These are phyloP conservation scores for Thomomys bottae DNA, from an alignment of 2,113 vertebrate species.

Conservation along the genomic window DNA sequence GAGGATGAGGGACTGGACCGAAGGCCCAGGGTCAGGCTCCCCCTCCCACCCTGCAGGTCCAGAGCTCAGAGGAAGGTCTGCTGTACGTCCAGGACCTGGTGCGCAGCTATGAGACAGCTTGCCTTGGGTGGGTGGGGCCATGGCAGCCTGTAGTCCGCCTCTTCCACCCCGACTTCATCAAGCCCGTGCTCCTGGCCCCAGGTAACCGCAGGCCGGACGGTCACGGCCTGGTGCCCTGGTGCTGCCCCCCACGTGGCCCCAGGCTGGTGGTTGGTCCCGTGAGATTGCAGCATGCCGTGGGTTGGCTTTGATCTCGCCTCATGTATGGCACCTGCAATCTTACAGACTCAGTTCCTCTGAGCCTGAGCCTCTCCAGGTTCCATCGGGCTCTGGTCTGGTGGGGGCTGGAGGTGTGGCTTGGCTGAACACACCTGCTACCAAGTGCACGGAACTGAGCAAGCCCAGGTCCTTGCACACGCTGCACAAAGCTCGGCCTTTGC, in stretches of 20 bases:
- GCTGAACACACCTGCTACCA: too few species aligned
- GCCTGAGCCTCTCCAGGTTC: too few species aligned
- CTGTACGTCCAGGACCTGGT: slow-evolving; percentile 42
- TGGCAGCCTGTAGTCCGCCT: slow-evolving; percentile 83
- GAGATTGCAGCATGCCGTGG: not conserved
- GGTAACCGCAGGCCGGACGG: not conserved
- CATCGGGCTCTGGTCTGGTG: too few species aligned
- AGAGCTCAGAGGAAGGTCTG: slow-evolving; percentile 58
- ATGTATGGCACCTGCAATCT: not conserved
- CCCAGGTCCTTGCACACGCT: too few species aligned
- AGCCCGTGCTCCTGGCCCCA: slow-evolving; percentile 86
- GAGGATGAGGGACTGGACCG: not conserved
- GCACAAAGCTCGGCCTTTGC: too few species aligned
- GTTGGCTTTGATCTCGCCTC: rapidly evolving
- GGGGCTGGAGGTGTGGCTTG: too few species aligned
- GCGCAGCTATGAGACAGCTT: not conserved
- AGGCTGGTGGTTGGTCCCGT: too few species aligned
- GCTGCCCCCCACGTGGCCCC: not conserved
- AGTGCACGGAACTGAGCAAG: too few species aligned
- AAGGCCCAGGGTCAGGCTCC: not conserved
- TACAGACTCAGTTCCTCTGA: too few species aligned
- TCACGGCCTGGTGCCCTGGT: not conserved
- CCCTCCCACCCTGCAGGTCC: slow-evolving; percentile 10
- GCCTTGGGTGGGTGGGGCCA: slow-evolving; percentile 60
- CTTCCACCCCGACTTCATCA: slow-evolving; percentile 89